Evolutionary conservation across 2,797 vertebrate species (phyloP).

Genomic region (Danio aesculapii): DNA sequence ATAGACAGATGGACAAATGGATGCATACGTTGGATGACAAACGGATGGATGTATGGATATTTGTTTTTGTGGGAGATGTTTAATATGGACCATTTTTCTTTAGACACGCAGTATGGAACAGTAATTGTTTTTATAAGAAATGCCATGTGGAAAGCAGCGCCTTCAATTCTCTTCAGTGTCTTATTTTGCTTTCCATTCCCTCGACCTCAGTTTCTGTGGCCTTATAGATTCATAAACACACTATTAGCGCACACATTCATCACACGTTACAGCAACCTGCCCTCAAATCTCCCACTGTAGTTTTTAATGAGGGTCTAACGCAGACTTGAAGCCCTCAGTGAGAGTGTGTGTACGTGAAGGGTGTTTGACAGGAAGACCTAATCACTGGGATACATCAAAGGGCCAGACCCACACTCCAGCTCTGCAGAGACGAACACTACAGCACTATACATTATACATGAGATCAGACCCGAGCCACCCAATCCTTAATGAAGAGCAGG

Average conservation of each 20-base stretch:
- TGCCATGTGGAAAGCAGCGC: not conserved
- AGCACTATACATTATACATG: slow-evolving; percentile 60
- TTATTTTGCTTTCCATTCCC: not conserved
- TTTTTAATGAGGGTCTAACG: slow-evolving; percentile 56
- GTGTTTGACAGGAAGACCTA: slow-evolving; percentile 71
- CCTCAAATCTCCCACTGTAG: slow-evolving; percentile 43
- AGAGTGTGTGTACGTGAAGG: not conserved
- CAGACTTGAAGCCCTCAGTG: slow-evolving; percentile 8
- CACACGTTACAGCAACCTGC: slow-evolving; percentile 23
- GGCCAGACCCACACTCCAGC: slow-evolving; percentile 62
- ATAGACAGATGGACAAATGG: too few species aligned
- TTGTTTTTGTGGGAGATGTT: not conserved
- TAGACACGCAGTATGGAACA: not conserved
- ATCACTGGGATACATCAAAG: slow-evolving; percentile 82
- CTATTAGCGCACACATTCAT: slow-evolving; percentile 12
- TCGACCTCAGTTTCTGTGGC: not conserved
- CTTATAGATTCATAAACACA: slow-evolving; percentile 11
- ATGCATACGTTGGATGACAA: too few species aligned
- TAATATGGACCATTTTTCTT: not conserved
- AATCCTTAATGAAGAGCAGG: slow-evolving; percentile 62
- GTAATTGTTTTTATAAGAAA: not conserved
- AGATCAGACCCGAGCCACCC: slow-evolving; percentile 49
- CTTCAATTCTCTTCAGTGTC: not conserved
- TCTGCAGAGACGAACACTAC: slow-evolving; percentile 51
- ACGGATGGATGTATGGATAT: too few species aligned